A percentile compares a stretch with the other conserved stretches of the same genome.
These are phyloP conservation scores for Nothoprocta pentlandii DNA, from an alignment of 2,113 vertebrate species.

Conservation along the genomic window DNA sequence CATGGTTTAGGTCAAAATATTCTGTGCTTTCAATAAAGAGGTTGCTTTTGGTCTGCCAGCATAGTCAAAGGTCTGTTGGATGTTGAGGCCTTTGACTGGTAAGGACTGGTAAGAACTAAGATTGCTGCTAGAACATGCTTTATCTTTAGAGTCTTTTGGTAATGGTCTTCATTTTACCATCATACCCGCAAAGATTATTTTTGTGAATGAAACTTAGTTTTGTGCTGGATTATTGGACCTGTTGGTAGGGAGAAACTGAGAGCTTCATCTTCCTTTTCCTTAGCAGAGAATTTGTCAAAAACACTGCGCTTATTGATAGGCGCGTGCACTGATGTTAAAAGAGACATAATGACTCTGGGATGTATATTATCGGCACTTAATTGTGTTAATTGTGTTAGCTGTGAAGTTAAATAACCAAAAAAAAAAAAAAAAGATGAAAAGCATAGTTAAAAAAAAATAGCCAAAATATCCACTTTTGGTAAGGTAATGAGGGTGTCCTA, in stretches of 20 bases:
- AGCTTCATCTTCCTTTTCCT: background rate
- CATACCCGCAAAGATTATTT: background rate
- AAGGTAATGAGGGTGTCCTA: background rate
- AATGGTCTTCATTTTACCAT: background rate
- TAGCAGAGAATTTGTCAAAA: background rate
- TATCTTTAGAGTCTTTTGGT: background rate
- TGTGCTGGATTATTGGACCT: background rate
- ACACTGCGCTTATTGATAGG: background rate
- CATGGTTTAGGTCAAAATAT: background rate
- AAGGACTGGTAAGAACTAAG: background rate
- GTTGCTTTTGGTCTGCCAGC: background rate
- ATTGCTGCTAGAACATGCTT: slow-evolving; percentile 26
- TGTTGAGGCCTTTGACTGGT: background rate
- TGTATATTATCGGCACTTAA: background rate
- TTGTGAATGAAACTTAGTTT: background rate
- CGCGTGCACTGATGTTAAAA: background rate
- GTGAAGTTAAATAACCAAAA: background rate
- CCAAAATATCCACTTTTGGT: background rate
- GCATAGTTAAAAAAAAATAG: background rate
- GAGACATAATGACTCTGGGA: background rate
- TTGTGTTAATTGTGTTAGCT: background rate
- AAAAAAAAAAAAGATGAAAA: slow-evolving; percentile 10
- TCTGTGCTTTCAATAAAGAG: background rate
- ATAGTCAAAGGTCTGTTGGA: background rate
- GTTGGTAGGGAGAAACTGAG: background rate